Evolutionary conservation across 2,113 vertebrate genomes (phyloP).

Genomic region (Tragelaphus scriptus): DNA sequence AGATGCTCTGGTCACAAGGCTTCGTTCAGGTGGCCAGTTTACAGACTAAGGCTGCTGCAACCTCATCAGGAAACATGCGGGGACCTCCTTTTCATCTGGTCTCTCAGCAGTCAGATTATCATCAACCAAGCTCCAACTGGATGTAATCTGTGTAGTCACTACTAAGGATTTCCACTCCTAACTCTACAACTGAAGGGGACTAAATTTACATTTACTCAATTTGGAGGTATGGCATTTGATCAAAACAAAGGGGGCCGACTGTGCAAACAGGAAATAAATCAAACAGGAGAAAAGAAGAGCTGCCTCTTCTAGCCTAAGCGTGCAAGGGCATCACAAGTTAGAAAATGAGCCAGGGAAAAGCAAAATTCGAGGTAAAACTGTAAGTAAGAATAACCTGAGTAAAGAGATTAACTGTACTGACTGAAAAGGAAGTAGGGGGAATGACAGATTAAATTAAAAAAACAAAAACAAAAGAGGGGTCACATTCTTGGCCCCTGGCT

Average conservation of each 20-base stretch:
- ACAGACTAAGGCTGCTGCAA: neutral
- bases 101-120: neutral
- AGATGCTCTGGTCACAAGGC: neutral
- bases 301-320: neutral
- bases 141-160: neutral
- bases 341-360: neutral
- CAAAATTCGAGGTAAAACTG: neutral
- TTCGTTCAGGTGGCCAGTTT: neutral
- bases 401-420: neutral
- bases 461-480: neutral
- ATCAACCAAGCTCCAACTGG: neutral
- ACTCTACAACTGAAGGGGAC: neutral
- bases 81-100: neutral
- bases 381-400: slow-evolving; percentile 11
- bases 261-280: neutral
- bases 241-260: neutral
- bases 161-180: neutral
- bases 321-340: neutral
- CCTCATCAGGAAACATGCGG: slow-evolving; percentile 9
- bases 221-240: neutral
- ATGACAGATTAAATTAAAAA: neutral
- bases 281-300: neutral
- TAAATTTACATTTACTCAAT: slow-evolving; percentile 10
- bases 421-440: neutral
- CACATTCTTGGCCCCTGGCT: neutral